These are phyloP conservation scores for Atta cephalotes DNA, from an alignment of 1,140 invertebrate species.

Conservation along the genomic window DNA sequence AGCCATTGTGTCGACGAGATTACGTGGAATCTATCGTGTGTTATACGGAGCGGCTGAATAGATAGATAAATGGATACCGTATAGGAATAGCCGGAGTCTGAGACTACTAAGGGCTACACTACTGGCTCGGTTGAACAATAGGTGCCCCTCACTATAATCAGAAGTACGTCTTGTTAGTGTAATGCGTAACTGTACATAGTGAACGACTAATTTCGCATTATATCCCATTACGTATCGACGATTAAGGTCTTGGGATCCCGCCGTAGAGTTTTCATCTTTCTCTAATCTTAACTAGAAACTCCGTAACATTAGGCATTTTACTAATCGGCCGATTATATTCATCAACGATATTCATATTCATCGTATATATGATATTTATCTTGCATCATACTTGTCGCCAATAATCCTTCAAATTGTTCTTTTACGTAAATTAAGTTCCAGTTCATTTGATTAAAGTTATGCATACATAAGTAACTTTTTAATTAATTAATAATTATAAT, in stretches of 20 bases:
- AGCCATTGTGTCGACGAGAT: slow-evolving; percentile 73
- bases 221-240: slow-evolving; percentile 74
- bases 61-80: slow-evolving; percentile 76
- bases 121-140: slow-evolving; percentile 74
- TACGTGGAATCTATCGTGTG: slow-evolving; percentile 78
- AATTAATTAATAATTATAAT: neutral
- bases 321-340: slow-evolving; percentile 1
- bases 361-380: neutral
- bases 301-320: slow-evolving; percentile 2
- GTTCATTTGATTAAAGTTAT: neutral
- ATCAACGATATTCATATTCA: neutral
- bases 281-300: neutral
- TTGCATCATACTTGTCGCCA: neutral
- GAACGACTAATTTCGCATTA: slow-evolving; percentile 82
- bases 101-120: slow-evolving; percentile 67
- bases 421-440: slow-evolving; percentile 16
- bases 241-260: slow-evolving; percentile 68
- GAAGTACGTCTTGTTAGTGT: slow-evolving; percentile 85
- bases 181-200: slow-evolving; percentile 83
- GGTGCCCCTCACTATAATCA: slow-evolving; percentile 78
- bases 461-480: neutral
- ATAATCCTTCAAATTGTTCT: neutral
- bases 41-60: slow-evolving; percentile 75
- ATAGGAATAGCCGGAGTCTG: slow-evolving; percentile 66
- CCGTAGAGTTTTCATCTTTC: neutral